Evolutionary conservation across 2,113 vertebrate genomes (phyloP).

Genomic region (Pandion haliaetus): DNA sequence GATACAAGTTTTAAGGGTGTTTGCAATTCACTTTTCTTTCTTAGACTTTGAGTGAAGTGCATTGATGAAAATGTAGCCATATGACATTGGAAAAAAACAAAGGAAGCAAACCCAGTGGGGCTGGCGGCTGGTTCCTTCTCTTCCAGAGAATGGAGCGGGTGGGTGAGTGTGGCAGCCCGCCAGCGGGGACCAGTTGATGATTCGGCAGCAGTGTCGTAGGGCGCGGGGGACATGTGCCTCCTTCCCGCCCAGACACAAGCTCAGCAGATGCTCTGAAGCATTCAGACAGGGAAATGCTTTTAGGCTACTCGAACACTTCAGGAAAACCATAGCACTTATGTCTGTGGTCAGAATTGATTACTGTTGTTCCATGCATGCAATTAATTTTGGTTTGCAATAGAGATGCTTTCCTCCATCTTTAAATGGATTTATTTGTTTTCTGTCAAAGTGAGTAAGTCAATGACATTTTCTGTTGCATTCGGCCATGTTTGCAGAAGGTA

Average conservation of each 20-base stretch:
- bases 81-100: neutral
- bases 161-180: neutral
- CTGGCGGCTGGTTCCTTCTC: neutral
- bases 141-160: neutral
- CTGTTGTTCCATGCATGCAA: neutral
- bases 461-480: neutral
- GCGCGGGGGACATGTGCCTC: neutral
- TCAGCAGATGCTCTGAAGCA: neutral
- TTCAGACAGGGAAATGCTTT: slow-evolving; percentile 47
- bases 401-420: neutral
- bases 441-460: neutral
- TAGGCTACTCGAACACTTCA: neutral
- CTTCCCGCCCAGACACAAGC: neutral
- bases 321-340: neutral
- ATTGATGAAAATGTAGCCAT: neutral
- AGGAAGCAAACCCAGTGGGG: neutral
- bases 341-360: neutral
- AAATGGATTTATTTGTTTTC: slow-evolving; percentile 21
- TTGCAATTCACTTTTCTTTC: neutral
- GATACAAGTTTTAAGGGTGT: neutral
- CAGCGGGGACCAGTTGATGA: neutral
- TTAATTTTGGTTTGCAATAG: slow-evolving; percentile 35
- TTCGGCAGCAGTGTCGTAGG: neutral
- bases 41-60: neutral
- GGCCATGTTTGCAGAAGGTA: neutral